These are phyloP conservation scores for Ceryle rudis DNA, from an alignment of 2,797 vertebrate genomes.

Conservation along the genomic window DNA sequence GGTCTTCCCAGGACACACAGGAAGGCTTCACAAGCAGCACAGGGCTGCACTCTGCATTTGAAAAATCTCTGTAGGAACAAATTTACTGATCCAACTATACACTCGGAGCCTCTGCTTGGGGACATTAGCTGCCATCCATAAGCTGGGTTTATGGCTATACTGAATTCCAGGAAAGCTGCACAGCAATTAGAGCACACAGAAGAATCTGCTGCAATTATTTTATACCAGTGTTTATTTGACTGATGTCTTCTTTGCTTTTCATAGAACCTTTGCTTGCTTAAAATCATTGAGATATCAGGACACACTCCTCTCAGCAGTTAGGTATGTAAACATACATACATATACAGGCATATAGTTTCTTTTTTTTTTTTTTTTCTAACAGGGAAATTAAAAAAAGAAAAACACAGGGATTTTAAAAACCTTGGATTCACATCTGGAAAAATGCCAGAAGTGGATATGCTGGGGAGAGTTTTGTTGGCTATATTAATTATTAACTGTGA, in stretches of 20 bases:
- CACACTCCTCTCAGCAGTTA: background rate
- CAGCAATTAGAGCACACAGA: background rate
- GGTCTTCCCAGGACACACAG: background rate
- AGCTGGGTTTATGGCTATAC: background rate
- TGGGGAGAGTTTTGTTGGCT: background rate
- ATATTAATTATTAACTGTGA: background rate
- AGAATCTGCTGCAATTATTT: background rate
- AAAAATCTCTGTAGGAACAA: background rate
- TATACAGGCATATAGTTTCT: background rate
- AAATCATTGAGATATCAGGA: background rate
- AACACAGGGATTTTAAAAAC: background rate
- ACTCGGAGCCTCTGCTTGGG: accelerated
- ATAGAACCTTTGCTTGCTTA: background rate
- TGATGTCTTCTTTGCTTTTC: background rate
- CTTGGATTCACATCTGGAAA: background rate
- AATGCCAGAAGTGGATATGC: background rate
- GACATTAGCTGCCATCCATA: background rate
- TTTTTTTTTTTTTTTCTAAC: background rate
- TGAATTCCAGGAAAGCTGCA: constrained; percentile 13
- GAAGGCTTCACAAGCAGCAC: background rate
- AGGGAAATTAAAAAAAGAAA: background rate
- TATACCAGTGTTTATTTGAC: background rate
- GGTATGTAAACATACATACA: background rate
- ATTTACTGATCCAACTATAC: background rate
- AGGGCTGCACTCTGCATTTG: background rate